phyloP scores from a whole-genome alignment of 2,113 vertebrate genomes.

The Athene noctua region DNA sequence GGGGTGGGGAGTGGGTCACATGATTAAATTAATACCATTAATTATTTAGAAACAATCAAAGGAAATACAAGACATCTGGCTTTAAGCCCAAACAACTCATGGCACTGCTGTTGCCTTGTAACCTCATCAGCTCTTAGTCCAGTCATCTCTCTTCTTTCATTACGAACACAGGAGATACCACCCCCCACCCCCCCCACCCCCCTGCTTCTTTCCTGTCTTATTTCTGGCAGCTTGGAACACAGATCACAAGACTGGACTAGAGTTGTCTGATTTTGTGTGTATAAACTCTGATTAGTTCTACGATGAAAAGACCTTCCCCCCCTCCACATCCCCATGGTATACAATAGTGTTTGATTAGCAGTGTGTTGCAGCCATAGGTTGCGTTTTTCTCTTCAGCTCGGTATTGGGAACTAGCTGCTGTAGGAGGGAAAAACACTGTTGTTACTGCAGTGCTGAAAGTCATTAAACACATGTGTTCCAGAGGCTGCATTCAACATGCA shows the following conservation, averaged over 20 bases:
- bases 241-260: constrained; percentile 20
- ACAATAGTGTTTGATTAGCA: constrained; percentile 7
- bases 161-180: neutral
- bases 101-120: constrained; percentile 63
- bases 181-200: neutral
- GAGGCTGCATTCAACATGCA: neutral
- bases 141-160: constrained; percentile 52
- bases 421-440: neutral
- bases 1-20: neutral
- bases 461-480: neutral
- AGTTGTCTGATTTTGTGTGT: constrained; percentile 1
- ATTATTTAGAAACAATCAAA: constrained; percentile 72
- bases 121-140: constrained; percentile 59
- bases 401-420: neutral
- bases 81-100: constrained; percentile 59
- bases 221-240: constrained; percentile 24
- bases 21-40: constrained; percentile 69
- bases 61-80: constrained; percentile 66
- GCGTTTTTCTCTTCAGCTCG: neutral
- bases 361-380: neutral
- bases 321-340: neutral
- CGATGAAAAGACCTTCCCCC: neutral
- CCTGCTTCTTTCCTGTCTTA: constrained; percentile 4
- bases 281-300: constrained; percentile 1
- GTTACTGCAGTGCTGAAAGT: neutral